Evolutionary conservation across 2,113 vertebrate genomes (phyloP), one percentile per base, ranked within the genome.

Genomic region (Pomatostomus ruficeps): DNA sequence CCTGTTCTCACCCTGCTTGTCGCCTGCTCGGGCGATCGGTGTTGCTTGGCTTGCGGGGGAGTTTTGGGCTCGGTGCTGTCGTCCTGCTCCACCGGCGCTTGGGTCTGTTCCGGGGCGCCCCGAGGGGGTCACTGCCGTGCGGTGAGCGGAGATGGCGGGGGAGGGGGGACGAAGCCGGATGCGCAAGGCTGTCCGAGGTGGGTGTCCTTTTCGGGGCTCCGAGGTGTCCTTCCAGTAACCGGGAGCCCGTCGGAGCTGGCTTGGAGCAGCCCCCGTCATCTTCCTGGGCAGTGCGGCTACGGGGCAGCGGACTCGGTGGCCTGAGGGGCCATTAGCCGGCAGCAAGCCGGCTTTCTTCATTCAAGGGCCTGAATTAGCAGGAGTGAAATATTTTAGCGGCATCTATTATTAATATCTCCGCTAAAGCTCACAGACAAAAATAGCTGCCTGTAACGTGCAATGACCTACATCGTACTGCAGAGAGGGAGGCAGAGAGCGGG

Each of bases 361-460:
- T 86, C 73, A 49, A 51, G 33, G 21, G 88, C 84, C 92, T 92
- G 94, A 96, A 95, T 66, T 80, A 97, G 91, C 92, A 76, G 84
- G 95, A 85, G 93, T 79, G 96, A 91, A 97, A 98, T 89, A 88
- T 80, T 97, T 98, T 96, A 95, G 96, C 96, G 93, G 79, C 97
- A 98, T 98, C 96, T 98, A 98, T 98, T 98, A 98, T 98, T 98
- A 97, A 98, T 98, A 86, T 73, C 96, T 96, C 97, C 96, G 96
- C 97, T 97, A 96, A 97, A 96, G 97, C 96, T 96, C 90, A 45
- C 87, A 35, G 89, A 93, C 97, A 92, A 96, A 98, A 98, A 98
- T 98, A 98, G 98, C 97, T 96, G 95, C 91, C 66, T 86, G 96
- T 97, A 97, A 95, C 91, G 91, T 94, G 95, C 96, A 74, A 80